These are phyloP conservation scores for Panulirus ornatus DNA, from an alignment of 1,140 invertebrate species.

Conservation along the genomic window DNA sequence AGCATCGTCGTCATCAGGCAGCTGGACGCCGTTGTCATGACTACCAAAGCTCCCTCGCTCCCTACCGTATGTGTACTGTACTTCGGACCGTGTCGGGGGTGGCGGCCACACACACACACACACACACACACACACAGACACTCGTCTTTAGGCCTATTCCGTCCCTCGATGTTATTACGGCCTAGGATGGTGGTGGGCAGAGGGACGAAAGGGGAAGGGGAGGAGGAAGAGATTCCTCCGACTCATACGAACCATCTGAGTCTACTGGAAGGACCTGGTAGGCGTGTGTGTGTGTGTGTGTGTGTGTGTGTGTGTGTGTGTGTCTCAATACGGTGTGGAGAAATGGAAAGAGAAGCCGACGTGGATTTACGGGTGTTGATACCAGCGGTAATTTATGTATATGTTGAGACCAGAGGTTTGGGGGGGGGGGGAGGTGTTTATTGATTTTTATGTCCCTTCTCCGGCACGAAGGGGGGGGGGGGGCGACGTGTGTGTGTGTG, in stretches of 20 bases:
- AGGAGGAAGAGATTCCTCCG: not conserved
- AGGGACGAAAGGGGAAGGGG: not conserved
- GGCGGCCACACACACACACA: too few species aligned
- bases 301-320: not conserved
- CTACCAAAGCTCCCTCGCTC: not conserved
- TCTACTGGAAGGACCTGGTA: not conserved
- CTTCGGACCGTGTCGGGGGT: too few species aligned
- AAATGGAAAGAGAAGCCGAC: not conserved
- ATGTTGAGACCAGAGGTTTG: not conserved
- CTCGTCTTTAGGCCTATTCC: too few species aligned
- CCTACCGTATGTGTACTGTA: not conserved
- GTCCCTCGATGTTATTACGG: too few species aligned
- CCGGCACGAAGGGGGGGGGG: too few species aligned
- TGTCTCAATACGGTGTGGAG: not conserved
- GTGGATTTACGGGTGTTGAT: not conserved
- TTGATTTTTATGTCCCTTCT: not conserved
- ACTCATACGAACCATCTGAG: not conserved
- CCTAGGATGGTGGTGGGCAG: too few species aligned
- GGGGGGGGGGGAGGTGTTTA: not conserved
- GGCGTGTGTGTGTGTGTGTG: not conserved
- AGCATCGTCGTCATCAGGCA: not conserved
- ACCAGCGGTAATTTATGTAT: not conserved
- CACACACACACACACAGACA: too few species aligned
- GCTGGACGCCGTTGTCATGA: slow-evolving; percentile 25
- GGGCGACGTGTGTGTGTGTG: too few species aligned